These are phyloP conservation scores for Pristionchus maxplancki DNA, from an alignment of 2,888 invertebrate species.

Conservation along the genomic window DNA sequence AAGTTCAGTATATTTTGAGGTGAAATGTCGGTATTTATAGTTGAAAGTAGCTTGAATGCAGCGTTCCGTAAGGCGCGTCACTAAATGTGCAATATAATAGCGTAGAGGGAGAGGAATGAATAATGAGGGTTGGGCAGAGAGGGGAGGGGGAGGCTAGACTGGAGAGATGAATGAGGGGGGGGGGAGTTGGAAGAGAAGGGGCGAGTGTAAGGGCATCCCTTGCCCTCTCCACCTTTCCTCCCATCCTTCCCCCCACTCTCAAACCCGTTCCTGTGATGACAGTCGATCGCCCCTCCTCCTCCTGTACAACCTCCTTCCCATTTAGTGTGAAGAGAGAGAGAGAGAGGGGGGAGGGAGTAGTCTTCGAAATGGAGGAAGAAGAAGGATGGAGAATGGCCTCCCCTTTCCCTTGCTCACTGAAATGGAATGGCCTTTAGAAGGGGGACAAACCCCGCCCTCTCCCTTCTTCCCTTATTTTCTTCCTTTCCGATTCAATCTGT, in stretches of 20 bases:
- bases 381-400: not conserved
- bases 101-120: conserved; percentile 1
- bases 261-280: not conserved
- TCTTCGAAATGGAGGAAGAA: conserved; percentile 16
- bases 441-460: not conserved
- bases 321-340: conserved; percentile 21
- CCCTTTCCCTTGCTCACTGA: not conserved
- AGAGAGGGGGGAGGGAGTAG: conserved; percentile 1
- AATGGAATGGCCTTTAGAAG: conserved; percentile 24
- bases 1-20: not conserved
- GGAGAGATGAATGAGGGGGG: conserved; percentile 38
- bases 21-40: not conserved
- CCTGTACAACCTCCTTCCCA: conserved; percentile 38
- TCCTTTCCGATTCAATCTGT: not conserved
- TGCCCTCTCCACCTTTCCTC: not conserved
- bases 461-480: not conserved
- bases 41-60: not conserved
- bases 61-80: not conserved
- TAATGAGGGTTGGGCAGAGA: not conserved
- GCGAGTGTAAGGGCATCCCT: conserved; percentile 41
- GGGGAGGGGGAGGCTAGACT: conserved; percentile 22
- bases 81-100: not conserved
- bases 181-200: conserved; percentile 22
- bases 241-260: not conserved
- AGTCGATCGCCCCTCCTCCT: not conserved